Evolutionary conservation across 2,113 vertebrate genomes (phyloP).

Genomic region (Pandion haliaetus): DNA sequence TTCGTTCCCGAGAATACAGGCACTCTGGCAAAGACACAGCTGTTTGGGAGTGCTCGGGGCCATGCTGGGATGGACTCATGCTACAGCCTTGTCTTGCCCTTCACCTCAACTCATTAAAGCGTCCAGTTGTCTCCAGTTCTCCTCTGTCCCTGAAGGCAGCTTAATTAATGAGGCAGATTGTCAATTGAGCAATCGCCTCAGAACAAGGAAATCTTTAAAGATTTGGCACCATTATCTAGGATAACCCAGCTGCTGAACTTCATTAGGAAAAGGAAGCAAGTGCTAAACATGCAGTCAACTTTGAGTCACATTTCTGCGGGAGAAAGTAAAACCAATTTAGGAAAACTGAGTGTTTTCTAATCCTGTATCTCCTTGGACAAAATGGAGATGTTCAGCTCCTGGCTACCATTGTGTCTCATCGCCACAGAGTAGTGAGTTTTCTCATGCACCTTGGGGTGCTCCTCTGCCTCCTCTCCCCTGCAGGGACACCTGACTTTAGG

Average conservation of each 20-base stretch:
- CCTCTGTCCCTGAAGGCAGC: background rate
- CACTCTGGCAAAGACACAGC: background rate
- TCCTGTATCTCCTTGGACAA: background rate
- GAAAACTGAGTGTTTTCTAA: background rate
- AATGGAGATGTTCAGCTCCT: background rate
- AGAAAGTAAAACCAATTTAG: background rate
- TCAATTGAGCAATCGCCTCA: background rate
- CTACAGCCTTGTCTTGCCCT: background rate
- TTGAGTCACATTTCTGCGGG: background rate
- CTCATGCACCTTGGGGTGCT: background rate
- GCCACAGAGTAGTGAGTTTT: background rate
- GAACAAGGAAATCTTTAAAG: background rate
- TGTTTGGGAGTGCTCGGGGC: background rate
- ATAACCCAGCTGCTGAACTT: background rate
- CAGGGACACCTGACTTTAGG: background rate
- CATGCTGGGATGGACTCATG: rapidly evolving
- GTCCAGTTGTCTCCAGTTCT: background rate
- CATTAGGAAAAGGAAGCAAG: background rate
- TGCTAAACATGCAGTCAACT: background rate
- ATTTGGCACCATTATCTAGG: background rate
- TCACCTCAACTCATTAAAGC: background rate
- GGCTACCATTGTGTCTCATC: background rate
- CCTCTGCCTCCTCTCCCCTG: background rate
- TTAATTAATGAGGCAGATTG: background rate
- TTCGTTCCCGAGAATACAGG: rapidly evolving